phyloP scores from a whole-genome alignment of 2,888 invertebrate species.

The Sphaerophoria rueppellii region DNA sequence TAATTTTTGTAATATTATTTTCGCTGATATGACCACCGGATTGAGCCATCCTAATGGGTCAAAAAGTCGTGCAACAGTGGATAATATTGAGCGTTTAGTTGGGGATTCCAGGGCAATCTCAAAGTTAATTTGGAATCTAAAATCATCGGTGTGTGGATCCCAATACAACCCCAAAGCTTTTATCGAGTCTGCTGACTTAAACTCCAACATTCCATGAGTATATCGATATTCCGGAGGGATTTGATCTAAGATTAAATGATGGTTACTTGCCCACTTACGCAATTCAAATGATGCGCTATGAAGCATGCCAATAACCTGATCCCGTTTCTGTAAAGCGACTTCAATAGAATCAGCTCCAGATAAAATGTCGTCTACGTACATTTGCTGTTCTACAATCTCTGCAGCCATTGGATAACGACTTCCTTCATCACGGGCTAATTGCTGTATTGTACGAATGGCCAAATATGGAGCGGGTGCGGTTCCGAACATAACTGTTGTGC shows the following conservation, averaged over 20 bases:
- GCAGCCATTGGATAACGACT: too few species aligned
- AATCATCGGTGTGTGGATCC: conserved; percentile 27
- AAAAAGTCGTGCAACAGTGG: not conserved
- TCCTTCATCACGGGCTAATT: too few species aligned
- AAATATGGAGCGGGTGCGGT: too few species aligned
- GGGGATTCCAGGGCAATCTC: not conserved
- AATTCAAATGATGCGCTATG: conserved; percentile 31
- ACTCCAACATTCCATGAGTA: conserved; percentile 7
- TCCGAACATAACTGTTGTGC: too few species aligned
- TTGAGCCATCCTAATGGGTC: conserved; percentile 32
- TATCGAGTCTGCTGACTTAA: conserved; percentile 14
- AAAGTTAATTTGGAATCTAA: conserved; percentile 38
- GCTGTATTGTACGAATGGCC: too few species aligned
- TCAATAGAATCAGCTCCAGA: too few species aligned
- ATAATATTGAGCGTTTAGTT: conserved; percentile 45
- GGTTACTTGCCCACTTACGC: conserved; percentile 50
- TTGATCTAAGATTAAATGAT: conserved; percentile 17
- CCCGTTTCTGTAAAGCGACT: conserved; percentile 14
- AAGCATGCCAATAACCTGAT: conserved; percentile 20
- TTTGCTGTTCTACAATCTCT: too few species aligned
- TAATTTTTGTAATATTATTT: too few species aligned
- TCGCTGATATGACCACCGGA: not conserved
- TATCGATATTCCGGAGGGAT: conserved; percentile 11
- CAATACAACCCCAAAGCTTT: conserved; percentile 44
- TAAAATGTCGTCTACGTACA: too few species aligned